Base-by-base conservation (phyloP, 2,888 invertebrate species). In the Cataglyphis altisquamis region DNA sequence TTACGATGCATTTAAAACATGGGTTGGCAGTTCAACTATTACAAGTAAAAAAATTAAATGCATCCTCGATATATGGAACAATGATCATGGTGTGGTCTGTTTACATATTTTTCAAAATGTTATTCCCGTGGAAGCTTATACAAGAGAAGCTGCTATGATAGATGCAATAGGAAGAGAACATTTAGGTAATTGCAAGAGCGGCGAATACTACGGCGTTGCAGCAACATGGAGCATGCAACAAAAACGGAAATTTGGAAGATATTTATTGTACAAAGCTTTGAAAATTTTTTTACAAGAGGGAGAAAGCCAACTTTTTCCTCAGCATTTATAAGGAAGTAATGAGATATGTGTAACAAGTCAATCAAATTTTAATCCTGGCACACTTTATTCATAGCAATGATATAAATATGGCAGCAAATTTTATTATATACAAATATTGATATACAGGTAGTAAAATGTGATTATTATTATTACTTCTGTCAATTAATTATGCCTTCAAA, bases 91-190 rank as follows among this genome's bases (percentile, higher is more conserved):
- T 0, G 98, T 99, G 0, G 96, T 99, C 0, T 98, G 98, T 82
- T 95, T 99, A 0, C 98, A 98, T 91, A 96, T 98, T 64, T 99
- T 98, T 94, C 98, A 98, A 91, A 98, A 98, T 94, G 97, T 97
- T 0, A 97, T 98, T 70, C 97, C 98, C 0, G 98, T 97, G 0
- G 99, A 99, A 94, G 99, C 99, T 0, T 98, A 97, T 90, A 98
- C 98, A 0, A 96, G 99, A 86, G 99, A 99, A 95, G 99, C 99
- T 0, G 97, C 98, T 12, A 99, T 99, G 96, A 98, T 99, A 21
- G 98, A 98, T 91, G 98, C 98, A 0, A 94, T 99, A 9, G 97
- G 97, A 0, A 91, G 98, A 5, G 94, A 96, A 0, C 97, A 97
- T 92, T 95, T 99, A 88, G 97, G 97, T 52, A 99, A 99, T 94